A percentile compares a stretch with the other conserved stretches of the same genome.
phyloP scores from a whole-genome alignment of 1,140 invertebrate species.

The Brachionus sp. region DNA sequence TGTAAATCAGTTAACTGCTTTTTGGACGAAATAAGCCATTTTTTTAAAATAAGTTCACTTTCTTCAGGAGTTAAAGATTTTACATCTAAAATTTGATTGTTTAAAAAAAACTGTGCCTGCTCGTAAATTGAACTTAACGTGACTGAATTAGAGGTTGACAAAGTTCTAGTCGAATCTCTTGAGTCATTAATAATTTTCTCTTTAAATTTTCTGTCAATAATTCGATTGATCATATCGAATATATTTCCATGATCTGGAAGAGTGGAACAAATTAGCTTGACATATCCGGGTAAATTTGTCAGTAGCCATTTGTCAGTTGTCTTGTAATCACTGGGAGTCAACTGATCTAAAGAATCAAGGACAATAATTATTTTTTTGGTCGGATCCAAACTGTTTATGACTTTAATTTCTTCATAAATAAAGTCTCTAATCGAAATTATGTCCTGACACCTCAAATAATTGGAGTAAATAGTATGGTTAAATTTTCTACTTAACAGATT shows the following conservation, averaged over 20 bases:
- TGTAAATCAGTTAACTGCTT: conserved; percentile 61
- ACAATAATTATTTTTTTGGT: conserved; percentile 49
- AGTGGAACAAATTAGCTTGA: conserved; percentile 69
- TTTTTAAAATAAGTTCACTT: conserved; percentile 50
- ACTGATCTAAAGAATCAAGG: conserved; percentile 57
- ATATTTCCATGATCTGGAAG: conserved; percentile 53
- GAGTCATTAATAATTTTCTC: conserved; percentile 38
- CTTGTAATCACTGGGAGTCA: conserved; percentile 50
- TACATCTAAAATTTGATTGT: conserved; percentile 43
- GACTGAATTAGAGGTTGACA: not conserved
- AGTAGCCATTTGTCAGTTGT: conserved; percentile 54
- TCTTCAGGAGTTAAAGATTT: conserved; percentile 48
- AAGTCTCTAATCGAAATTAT: not conserved
- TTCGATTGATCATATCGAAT: conserved; percentile 49
- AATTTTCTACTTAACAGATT: not conserved
- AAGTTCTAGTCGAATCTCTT: not conserved
- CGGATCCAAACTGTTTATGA: not conserved
- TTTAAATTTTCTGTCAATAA: conserved; percentile 47
- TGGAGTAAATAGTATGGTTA: not conserved
- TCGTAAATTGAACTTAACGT: not conserved
- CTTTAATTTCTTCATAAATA: not conserved
- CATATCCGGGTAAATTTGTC: conserved; percentile 51
- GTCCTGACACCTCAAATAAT: not conserved
- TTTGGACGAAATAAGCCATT: conserved; percentile 49
- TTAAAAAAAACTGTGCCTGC: conserved; percentile 48